phyloP scores from a whole-genome alignment of 2,113 vertebrate species.

The Mastomys coucha region DNA sequence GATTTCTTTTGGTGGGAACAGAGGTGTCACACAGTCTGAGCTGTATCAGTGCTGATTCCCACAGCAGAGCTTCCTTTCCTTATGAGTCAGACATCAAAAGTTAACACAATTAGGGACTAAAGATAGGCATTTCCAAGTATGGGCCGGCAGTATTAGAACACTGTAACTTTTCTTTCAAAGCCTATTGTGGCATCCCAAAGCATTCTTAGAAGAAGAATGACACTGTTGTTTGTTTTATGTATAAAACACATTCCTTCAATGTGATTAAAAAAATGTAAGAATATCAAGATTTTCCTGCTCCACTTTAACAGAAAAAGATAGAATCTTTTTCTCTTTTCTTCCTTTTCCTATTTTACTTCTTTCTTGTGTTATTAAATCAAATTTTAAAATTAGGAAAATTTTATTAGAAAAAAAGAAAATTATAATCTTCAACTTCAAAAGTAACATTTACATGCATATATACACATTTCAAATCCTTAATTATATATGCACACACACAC shows the following conservation, averaged over 20 bases:
- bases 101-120: slow-evolving; percentile 68
- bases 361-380: too few species aligned
- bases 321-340: slow-evolving; percentile 37
- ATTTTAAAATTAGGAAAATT: too few species aligned
- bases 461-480: too few species aligned
- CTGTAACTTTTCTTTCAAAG: slow-evolving; percentile 69
- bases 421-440: slow-evolving; percentile 39
- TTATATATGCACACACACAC: too few species aligned
- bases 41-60: slow-evolving; percentile 22
- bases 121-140: slow-evolving; percentile 66
- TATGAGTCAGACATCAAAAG: slow-evolving; percentile 67
- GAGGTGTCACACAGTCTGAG: neutral
- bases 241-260: slow-evolving; percentile 48
- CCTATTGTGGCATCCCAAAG: slow-evolving; percentile 46
- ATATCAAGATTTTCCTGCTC: slow-evolving; percentile 49
- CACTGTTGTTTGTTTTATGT: slow-evolving; percentile 38
- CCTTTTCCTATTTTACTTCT: slow-evolving; percentile 24
- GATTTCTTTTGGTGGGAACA: neutral
- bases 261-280: slow-evolving; percentile 61
- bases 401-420: too few species aligned
- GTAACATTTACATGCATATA: neutral
- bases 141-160: slow-evolving; percentile 46
- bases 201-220: slow-evolving; percentile 46
- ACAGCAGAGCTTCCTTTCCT: slow-evolving; percentile 67
- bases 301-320: slow-evolving; percentile 11